phyloP scores from a whole-genome alignment of 1,140 invertebrate genomes.

The Paraescarpia echinospica region DNA sequence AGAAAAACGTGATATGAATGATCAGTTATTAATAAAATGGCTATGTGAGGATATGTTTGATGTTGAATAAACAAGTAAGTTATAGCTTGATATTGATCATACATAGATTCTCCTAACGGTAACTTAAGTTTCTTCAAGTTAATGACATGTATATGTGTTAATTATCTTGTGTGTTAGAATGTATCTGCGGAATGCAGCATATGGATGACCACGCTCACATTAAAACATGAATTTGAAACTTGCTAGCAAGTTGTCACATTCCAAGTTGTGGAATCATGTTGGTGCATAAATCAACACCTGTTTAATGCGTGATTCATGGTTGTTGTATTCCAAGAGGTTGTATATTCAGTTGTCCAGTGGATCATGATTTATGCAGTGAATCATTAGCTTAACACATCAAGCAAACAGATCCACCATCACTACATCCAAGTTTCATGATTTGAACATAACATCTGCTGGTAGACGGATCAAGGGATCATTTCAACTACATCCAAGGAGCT shows the following conservation, averaged over 20 bases:
- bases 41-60: no score
- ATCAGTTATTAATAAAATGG: no score
- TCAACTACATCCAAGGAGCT: not conserved
- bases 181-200: no score
- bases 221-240: not conserved
- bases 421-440: not conserved
- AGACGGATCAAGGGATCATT: not conserved
- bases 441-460: not conserved
- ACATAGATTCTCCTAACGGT: no score
- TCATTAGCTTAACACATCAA: not conserved
- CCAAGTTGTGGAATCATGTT: not conserved
- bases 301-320: not conserved
- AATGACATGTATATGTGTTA: no score
- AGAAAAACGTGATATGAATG: no score
- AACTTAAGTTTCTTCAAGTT: no score
- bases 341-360: not conserved
- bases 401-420: not conserved
- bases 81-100: no score
- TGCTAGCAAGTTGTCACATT: not conserved
- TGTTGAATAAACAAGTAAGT: no score
- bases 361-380: not conserved
- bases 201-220: not conserved
- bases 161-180: no score
- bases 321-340: not conserved
- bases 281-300: not conserved